phyloP scores from a whole-genome alignment of 2,888 invertebrate species.

The Idaea aversata region DNA sequence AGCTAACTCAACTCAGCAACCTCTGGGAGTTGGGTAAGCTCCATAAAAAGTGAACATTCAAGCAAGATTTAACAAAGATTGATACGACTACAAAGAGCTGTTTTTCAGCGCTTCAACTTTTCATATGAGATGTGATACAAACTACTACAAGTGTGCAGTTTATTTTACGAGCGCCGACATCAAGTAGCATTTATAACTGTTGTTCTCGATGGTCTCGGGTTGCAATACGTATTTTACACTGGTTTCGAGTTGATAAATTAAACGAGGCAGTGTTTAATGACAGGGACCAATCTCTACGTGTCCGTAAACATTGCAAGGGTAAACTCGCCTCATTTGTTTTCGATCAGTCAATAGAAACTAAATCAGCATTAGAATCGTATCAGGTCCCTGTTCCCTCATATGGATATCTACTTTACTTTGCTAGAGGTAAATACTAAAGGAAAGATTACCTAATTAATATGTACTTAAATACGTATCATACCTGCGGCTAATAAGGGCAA shows the following conservation, averaged over 20 bases:
- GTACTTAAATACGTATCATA: too few relatives aligned
- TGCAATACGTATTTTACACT: too few relatives aligned
- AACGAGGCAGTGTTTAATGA: too few relatives aligned
- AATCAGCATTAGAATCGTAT: neutral
- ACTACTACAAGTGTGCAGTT: neutral
- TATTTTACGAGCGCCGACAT: neutral
- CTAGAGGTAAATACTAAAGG: too few relatives aligned
- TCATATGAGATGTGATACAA: neutral
- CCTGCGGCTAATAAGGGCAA: too few relatives aligned
- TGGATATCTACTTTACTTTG: too few relatives aligned
- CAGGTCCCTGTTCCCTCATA: too few relatives aligned
- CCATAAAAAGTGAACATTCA: constrained; percentile 20
- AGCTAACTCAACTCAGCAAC: constrained; percentile 20
- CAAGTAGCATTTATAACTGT: neutral
- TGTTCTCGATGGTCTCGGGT: too few relatives aligned
- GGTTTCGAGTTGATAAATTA: too few relatives aligned
- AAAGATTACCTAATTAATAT: too few relatives aligned
- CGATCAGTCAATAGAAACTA: constrained; percentile 7
- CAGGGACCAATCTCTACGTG: too few relatives aligned
- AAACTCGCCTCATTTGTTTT: constrained; percentile 25
- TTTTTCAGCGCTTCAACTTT: constrained; percentile 17
- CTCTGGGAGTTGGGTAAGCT: constrained; percentile 13
- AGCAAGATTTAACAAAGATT: constrained; percentile 23
- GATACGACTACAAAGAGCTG: constrained; percentile 20
- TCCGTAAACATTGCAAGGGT: neutral